These are phyloP conservation scores for Zygaena filipendulae DNA, from an alignment of 2,888 invertebrate genomes.

Conservation along the genomic window DNA sequence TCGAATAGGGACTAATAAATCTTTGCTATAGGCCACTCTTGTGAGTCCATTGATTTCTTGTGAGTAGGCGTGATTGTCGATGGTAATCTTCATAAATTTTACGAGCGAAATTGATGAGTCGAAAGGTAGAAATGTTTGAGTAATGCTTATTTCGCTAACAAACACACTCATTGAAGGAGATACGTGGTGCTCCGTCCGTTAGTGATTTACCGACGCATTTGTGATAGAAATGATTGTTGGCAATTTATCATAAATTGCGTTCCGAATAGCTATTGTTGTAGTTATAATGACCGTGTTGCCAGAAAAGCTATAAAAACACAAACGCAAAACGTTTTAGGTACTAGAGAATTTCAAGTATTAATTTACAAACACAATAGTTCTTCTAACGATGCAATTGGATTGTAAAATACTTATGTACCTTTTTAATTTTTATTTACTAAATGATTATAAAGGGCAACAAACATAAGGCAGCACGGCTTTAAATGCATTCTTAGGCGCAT, in stretches of 20 bases:
- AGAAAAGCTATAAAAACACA: too few relatives aligned
- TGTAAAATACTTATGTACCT: too few relatives aligned
- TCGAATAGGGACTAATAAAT: slow-evolving; percentile 62
- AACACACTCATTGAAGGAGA: slow-evolving; percentile 29
- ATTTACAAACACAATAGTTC: too few relatives aligned
- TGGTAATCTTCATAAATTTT: slow-evolving; percentile 60
- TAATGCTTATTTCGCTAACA: slow-evolving; percentile 31
- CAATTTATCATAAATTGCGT: slow-evolving; percentile 4
- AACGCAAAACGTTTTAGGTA: too few relatives aligned
- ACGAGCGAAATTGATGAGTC: slow-evolving; percentile 36
- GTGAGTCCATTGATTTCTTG: slow-evolving; percentile 51
- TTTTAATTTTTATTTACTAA: too few relatives aligned
- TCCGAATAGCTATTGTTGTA: too few relatives aligned
- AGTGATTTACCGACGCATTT: slow-evolving; percentile 27
- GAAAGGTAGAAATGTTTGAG: slow-evolving; percentile 28
- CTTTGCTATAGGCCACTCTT: slow-evolving; percentile 31
- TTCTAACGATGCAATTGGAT: too few relatives aligned
- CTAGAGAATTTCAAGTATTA: too few relatives aligned
- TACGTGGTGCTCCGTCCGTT: slow-evolving; percentile 17
- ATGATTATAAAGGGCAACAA: too few relatives aligned
- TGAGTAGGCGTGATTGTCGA: slow-evolving; percentile 49
- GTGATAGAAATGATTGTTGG: slow-evolving; percentile 23
- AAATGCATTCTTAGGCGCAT: too few relatives aligned
- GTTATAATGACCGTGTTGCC: too few relatives aligned
- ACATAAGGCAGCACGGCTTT: too few relatives aligned